Conservation (phyloP, 2,888 invertebrate genomes). For the Sepiola atlantica region DNA sequence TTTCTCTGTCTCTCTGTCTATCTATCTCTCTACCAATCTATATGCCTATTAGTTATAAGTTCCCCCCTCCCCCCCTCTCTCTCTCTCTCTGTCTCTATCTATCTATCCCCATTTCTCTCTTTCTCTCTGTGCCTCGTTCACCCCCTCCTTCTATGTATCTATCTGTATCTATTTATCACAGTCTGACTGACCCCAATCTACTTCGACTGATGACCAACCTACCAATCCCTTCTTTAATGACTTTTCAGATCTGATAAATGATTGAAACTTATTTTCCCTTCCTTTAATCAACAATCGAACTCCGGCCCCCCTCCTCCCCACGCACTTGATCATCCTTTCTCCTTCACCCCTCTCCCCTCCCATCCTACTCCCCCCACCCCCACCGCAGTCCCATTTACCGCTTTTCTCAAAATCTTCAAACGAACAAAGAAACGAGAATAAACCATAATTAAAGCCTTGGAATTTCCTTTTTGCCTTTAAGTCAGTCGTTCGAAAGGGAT, state of each 20-base stretch:
- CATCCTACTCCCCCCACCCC: neutral
- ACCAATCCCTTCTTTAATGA: neutral
- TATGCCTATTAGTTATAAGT: neutral
- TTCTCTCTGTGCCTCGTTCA: neutral
- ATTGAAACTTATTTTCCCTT: neutral
- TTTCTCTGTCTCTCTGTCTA: neutral
- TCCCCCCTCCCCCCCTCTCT: too few relatives aligned
- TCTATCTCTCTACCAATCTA: neutral
- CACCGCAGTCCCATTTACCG: neutral
- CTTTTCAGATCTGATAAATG: neutral
- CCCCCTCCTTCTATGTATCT: neutral
- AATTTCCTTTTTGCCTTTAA: neutral
- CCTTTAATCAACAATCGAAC: neutral
- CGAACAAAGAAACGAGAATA: neutral
- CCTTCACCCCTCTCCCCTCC: too few relatives aligned
- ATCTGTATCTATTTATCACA: neutral
- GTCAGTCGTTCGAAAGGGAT: neutral
- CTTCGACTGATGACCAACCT: neutral
- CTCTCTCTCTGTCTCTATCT: too few relatives aligned
- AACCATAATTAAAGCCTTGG: neutral
- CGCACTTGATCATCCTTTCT: neutral
- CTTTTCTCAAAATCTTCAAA: neutral
- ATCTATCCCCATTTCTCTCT: too few relatives aligned
- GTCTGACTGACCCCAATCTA: neutral
- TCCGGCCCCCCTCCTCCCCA: neutral